Percentiles rank a stretch among this genome's conserved stretches.
These are phyloP conservation scores for Oriolus oriolus DNA, from an alignment of 2,113 vertebrate genomes.

Conservation along the genomic window DNA sequence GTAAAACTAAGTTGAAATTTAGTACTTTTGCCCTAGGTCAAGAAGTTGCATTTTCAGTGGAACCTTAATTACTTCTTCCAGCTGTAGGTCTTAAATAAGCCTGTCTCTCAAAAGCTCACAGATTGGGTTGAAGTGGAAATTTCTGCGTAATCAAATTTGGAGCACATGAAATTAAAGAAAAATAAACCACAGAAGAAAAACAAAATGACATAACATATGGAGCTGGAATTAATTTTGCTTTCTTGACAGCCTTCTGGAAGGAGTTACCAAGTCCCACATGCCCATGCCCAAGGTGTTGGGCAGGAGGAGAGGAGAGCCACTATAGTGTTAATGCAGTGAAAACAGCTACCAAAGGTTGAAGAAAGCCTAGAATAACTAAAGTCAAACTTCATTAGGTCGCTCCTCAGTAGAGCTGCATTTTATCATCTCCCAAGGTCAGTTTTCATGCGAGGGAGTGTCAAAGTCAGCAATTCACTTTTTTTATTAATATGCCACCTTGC, in stretches of 20 bases:
- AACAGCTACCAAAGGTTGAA: neutral
- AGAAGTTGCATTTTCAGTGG: neutral
- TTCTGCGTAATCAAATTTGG: neutral
- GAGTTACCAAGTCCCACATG: neutral
- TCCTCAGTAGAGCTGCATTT: neutral
- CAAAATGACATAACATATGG: neutral
- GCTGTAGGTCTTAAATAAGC: slow-evolving; percentile 9
- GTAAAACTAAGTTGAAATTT: neutral
- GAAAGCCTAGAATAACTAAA: neutral
- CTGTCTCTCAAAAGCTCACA: neutral
- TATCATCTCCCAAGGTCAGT: neutral
- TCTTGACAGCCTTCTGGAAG: neutral
- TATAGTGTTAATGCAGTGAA: neutral
- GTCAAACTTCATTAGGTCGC: neutral
- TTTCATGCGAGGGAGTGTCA: neutral
- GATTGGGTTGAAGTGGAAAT: neutral
- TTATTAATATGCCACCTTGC: neutral
- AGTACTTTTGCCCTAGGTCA: neutral
- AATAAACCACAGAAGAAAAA: slow-evolving; percentile 27
- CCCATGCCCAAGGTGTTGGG: neutral
- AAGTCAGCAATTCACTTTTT: neutral
- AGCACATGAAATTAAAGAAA: slow-evolving; percentile 30
- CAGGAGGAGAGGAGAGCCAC: neutral
- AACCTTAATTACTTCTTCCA: slow-evolving; percentile 22
- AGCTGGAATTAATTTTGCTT: neutral